phyloP scores from a whole-genome alignment of 2,797 vertebrate genomes.

The Anniella stebbinsi region DNA sequence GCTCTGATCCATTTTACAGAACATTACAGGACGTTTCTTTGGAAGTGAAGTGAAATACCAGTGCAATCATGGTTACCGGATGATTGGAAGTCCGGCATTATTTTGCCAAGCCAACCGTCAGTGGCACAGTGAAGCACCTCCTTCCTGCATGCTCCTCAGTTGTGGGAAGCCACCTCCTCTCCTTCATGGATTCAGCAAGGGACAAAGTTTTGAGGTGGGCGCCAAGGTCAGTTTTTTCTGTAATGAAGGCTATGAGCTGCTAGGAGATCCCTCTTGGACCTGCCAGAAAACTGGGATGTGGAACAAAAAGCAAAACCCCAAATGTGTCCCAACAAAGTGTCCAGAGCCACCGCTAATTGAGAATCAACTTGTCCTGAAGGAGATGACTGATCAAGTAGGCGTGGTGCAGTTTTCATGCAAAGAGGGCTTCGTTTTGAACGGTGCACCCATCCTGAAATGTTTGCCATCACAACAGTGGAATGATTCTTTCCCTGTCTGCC shows the following conservation, averaged over 20 bases:
- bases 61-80: constrained; percentile 88
- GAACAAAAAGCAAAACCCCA: constrained; percentile 85
- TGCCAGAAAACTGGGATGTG: constrained; percentile 93
- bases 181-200: constrained; percentile 84
- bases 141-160: constrained; percentile 87
- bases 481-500: constrained; percentile 92
- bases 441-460: constrained; percentile 88
- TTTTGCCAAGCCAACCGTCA: constrained; percentile 93
- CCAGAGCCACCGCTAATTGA: constrained; percentile 91
- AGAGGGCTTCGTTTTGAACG: constrained; percentile 89
- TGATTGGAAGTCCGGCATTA: constrained; percentile 85
- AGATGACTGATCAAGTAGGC: constrained; percentile 84
- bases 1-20: constrained; percentile 74
- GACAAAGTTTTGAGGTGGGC: constrained; percentile 88
- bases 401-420: constrained; percentile 91
- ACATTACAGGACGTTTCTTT: constrained; percentile 83
- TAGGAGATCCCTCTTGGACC: constrained; percentile 89
- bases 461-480: constrained; percentile 92
- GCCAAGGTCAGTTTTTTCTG: constrained; percentile 91
- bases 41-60: constrained; percentile 87
- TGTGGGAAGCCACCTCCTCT: constrained; percentile 89
- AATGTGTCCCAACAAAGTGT: constrained; percentile 91
- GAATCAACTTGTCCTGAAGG: constrained; percentile 90
- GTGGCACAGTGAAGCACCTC: constrained; percentile 89
- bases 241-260: constrained; percentile 91